Base-by-base conservation (phyloP, 2,797 vertebrate genomes). In the Chaetophractus vellerosus region DNA sequence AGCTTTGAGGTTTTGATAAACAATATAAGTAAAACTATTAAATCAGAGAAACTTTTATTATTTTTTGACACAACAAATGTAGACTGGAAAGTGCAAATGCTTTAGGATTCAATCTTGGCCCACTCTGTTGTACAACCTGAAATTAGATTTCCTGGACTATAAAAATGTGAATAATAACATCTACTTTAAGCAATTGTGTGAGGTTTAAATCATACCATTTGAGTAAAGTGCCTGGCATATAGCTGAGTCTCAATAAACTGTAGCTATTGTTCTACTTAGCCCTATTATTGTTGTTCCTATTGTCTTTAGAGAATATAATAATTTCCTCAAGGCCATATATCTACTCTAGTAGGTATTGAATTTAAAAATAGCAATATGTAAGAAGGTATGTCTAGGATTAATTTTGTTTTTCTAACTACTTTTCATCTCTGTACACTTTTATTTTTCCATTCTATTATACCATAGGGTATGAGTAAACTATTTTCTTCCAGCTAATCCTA, bases 371-470 rank as follows among this genome's bases (percentile, higher is more conserved):
- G 15, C 63, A 86, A 66, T 72, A 83, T 16, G 9, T 78, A 85
- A 85, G 74, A 57, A 82, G 5, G 7, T 85, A 45, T 75, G 45
- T 61, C 19, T 59, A 84, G 16, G 23, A 64, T 91, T 78, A 48
- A 48, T 21, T 91, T 91, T 84, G 48, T 38, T 90, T 26, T 85
- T 33, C 16, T 48, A 55, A 55, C 1, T 72, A 33, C 16, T 61
- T 94, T 75, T 89, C 24, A 36, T 48, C 75, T 57, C 7, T 86
- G 9, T 48, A 38, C 5, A 75, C 38, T 75, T 45, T 95, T 79
- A 76, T 85, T 89, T 89, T 80, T 76, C 26, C 38, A n/a, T 64
- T 64, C 31, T 90, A 81, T 72, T 88, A 93, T 24, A 89, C 12
- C 2, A 74, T 38, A 89, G 50, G 85, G 26, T 41, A 48, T 55